These are phyloP conservation scores for Argentina silus DNA, from an alignment of 2,797 vertebrate genomes.

Conservation along the genomic window DNA sequence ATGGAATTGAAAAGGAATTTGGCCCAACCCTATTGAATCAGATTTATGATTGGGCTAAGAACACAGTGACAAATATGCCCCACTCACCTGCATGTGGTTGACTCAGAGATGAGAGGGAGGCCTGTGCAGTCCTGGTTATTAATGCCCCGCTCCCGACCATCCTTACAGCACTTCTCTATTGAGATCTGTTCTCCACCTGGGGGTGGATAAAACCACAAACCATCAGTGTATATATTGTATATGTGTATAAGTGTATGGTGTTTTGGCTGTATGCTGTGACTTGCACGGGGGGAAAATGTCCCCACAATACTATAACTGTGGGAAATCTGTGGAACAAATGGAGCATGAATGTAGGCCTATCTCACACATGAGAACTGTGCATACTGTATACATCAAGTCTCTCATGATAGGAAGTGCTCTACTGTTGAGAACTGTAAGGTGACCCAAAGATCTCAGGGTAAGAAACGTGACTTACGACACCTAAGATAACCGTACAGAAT, in stretches of 20 bases:
- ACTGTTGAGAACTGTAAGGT: background rate
- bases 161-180: constrained; percentile 87
- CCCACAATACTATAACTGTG: background rate
- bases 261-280: constrained; percentile 16
- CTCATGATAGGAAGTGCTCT: background rate
- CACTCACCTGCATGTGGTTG: constrained; percentile 88
- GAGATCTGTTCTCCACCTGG: constrained; percentile 67
- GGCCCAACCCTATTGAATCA: background rate
- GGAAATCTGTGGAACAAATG: constrained; percentile 2
- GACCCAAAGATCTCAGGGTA: too few species aligned
- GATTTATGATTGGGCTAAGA: background rate
- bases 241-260: background rate
- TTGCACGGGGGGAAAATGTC: constrained; percentile 9
- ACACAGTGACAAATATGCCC: background rate
- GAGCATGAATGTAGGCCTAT: background rate
- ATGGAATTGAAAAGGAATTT: background rate
- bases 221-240: background rate
- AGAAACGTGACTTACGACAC: too few species aligned
- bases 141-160: constrained; percentile 82
- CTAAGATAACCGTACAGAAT: background rate
- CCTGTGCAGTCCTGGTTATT: constrained; percentile 80
- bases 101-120: constrained; percentile 78
- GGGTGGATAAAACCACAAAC: background rate
- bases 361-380: background rate
- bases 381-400: background rate